phyloP scores from a whole-genome alignment of 2,888 invertebrate genomes.

The Pseudococcus longispinus region DNA sequence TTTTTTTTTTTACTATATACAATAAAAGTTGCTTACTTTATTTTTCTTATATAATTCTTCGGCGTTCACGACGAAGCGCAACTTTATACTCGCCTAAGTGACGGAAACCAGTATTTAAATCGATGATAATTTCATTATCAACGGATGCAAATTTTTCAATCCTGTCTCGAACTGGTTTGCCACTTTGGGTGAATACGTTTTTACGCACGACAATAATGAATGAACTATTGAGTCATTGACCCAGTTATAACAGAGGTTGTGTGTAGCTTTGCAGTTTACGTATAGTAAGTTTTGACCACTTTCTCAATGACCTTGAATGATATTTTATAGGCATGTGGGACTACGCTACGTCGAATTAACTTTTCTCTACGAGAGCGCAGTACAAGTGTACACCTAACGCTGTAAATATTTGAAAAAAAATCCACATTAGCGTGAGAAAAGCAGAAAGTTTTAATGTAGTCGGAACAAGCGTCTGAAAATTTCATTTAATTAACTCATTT shows the following conservation, averaged over 20 bases:
- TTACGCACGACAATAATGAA: conserved; percentile 38
- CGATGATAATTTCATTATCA: conserved; percentile 24
- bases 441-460: neutral
- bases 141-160: conserved; percentile 29
- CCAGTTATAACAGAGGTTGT: conserved; percentile 15
- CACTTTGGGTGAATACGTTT: neutral
- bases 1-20: neutral
- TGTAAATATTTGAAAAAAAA: neutral
- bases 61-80: conserved; percentile 1
- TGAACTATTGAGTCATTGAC: conserved; percentile 40
- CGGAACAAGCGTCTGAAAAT: neutral
- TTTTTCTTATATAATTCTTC: conserved; percentile 10
- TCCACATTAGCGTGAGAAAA: neutral
- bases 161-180: conserved; percentile 24
- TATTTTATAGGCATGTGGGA: conserved; percentile 24
- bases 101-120: conserved; percentile 31
- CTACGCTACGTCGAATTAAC: neutral
- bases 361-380: neutral
- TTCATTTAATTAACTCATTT: conserved; percentile 7
- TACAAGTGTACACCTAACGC: neutral
- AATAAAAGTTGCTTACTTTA: neutral
- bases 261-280: neutral
- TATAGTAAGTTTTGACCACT: conserved; percentile 29
- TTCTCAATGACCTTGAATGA: conserved; percentile 24
- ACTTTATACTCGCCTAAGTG: neutral